Conservation (phyloP, 1,140 invertebrate species). For the Pteromalus puparum region DNA sequence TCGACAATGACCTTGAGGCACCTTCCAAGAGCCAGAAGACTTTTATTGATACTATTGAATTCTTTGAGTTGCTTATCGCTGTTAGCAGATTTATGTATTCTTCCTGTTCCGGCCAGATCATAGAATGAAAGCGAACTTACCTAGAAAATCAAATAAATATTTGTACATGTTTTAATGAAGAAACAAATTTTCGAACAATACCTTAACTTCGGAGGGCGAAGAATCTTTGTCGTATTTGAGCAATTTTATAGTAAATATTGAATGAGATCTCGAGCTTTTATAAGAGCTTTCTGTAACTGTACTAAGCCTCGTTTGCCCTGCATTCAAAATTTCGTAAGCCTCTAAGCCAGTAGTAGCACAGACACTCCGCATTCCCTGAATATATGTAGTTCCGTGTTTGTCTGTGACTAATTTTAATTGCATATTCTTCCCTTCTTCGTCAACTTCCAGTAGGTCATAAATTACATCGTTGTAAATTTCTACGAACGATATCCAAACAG, state of each 20-base stretch:
- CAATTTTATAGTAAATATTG: slow-evolving; percentile 88
- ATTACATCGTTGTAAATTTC: slow-evolving; percentile 95
- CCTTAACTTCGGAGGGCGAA: slow-evolving; percentile 58
- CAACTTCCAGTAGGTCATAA: slow-evolving; percentile 84
- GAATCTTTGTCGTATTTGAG: slow-evolving; percentile 69
- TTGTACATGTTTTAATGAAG: slow-evolving; percentile 12
- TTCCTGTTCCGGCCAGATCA: slow-evolving; percentile 92
- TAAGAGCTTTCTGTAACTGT: slow-evolving; percentile 85
- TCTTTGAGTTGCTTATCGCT: slow-evolving; percentile 85
- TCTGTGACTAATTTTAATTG: slow-evolving; percentile 78
- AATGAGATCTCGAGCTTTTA: slow-evolving; percentile 89
- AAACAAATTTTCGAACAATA: slow-evolving; percentile 33
- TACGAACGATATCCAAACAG: slow-evolving; percentile 89
- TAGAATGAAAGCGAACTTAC: slow-evolving; percentile 81
- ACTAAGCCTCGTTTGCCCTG: slow-evolving; percentile 84
- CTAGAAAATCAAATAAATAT: slow-evolving; percentile 40
- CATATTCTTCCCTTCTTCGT: slow-evolving; percentile 64
- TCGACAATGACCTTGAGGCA: slow-evolving; percentile 83
- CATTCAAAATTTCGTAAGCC: slow-evolving; percentile 85
- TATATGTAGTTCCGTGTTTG: slow-evolving; percentile 80
- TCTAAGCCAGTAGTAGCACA: slow-evolving; percentile 85
- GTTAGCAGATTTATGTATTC: slow-evolving; percentile 84
- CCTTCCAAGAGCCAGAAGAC: slow-evolving; percentile 87
- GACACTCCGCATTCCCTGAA: slow-evolving; percentile 85
- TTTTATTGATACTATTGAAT: slow-evolving; percentile 91